Percentiles rank a stretch among this genome's conserved stretches.
Evolutionary conservation across 1,140 invertebrate genomes (phyloP).

Genomic region (Hypothenemus hampei): DNA sequence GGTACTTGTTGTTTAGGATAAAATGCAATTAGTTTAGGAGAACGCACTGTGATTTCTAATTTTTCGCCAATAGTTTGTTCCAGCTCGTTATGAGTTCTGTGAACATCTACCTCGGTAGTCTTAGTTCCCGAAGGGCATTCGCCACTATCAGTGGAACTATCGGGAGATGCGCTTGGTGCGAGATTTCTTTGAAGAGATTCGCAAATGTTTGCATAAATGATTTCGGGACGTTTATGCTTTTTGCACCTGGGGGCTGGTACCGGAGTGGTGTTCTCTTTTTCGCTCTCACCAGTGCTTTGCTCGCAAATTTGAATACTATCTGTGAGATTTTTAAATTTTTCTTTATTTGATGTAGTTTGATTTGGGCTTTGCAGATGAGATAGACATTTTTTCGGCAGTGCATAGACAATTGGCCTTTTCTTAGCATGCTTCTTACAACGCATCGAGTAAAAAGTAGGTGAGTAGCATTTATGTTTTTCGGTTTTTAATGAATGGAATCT

Average conservation of each 20-base stretch:
- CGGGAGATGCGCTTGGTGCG: conserved; percentile 10
- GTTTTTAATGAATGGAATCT: conserved; percentile 40
- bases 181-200: conserved; percentile 21
- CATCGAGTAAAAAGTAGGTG: conserved; percentile 45
- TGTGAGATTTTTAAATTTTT: conserved; percentile 35
- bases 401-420: conserved; percentile 40
- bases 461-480: conserved; percentile 44
- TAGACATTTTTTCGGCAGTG: conserved; percentile 36
- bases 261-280: conserved; percentile 26
- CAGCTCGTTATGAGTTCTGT: conserved; percentile 1
- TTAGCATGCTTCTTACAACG: conserved; percentile 44
- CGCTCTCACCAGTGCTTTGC: conserved; percentile 33
- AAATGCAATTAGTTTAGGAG: conserved; percentile 28
- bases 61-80: neutral
- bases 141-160: conserved; percentile 31
- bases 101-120: conserved; percentile 35
- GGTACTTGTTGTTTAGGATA: conserved; percentile 21
- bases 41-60: conserved; percentile 12
- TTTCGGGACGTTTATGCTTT: conserved; percentile 35
- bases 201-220: conserved; percentile 37
- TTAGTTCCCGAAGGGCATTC: conserved; percentile 21
- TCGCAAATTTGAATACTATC: conserved; percentile 43
- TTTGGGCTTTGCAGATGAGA: conserved; percentile 8
- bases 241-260: conserved; percentile 41
- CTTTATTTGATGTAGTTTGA: conserved; percentile 1